Percentiles rank a stretch among this genome's conserved stretches.
Conservation (phyloP, 2,888 invertebrate genomes). For the Troides oblongomaculatus region DNA sequence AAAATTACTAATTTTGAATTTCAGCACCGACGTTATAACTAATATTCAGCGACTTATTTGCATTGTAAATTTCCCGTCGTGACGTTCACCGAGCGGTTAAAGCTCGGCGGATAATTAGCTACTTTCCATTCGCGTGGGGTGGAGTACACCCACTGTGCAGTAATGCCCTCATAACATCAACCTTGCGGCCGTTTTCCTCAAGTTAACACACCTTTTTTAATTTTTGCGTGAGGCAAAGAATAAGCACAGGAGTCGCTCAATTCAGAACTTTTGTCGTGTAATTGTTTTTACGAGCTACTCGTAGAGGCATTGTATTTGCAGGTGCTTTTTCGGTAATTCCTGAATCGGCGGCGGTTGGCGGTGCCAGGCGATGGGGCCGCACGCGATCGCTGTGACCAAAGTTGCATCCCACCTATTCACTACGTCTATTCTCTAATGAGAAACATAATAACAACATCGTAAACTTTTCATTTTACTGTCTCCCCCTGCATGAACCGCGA, state of each 20-base stretch:
- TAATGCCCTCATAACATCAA: constrained; percentile 62
- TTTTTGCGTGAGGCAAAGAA: constrained; percentile 37
- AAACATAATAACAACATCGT: constrained; percentile 46
- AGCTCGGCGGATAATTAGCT: constrained; percentile 77
- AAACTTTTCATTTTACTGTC: constrained; percentile 52
- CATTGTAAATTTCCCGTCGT: constrained; percentile 76
- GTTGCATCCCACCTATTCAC: constrained; percentile 58
- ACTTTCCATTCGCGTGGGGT: constrained; percentile 74
- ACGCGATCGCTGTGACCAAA: constrained; percentile 62
- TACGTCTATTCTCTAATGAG: constrained; percentile 50
- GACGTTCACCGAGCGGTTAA: constrained; percentile 69
- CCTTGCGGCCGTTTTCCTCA: constrained; percentile 47
- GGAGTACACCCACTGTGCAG: constrained; percentile 48
- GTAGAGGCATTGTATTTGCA: constrained; percentile 57
- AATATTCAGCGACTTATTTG: constrained; percentile 77
- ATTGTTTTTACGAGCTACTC: constrained; percentile 30
- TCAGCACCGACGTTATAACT: constrained; percentile 74
- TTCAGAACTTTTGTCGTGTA: constrained; percentile 29
- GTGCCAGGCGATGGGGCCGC: constrained; percentile 78
- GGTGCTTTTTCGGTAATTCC: constrained; percentile 65
- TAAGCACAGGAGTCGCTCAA: constrained; percentile 33
- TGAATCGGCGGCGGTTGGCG: constrained; percentile 62
- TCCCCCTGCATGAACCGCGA: constrained; percentile 4
- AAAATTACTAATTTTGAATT: constrained; percentile 78
- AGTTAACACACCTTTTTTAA: constrained; percentile 43